Evolutionary conservation across 2,113 vertebrate species (phyloP).

Genomic region (Ibidorhyncha struthersii): DNA sequence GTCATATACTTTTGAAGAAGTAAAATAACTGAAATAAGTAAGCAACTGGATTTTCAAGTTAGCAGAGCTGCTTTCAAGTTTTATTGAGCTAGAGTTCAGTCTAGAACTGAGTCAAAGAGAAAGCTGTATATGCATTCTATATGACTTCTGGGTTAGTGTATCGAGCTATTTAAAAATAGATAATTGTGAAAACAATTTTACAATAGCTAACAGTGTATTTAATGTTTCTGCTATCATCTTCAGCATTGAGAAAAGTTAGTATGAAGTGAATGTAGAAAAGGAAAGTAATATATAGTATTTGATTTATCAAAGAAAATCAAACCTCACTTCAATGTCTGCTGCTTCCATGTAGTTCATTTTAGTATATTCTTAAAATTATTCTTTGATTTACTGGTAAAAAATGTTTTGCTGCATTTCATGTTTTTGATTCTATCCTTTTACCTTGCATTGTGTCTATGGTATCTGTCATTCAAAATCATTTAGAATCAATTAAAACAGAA

Average conservation of each 20-base stretch:
- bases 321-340: neutral
- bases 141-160: neutral
- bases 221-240: neutral
- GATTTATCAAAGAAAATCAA: neutral
- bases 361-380: neutral
- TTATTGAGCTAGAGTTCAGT: neutral
- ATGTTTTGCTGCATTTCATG: neutral
- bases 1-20: neutral
- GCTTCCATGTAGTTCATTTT: neutral
- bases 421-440: neutral
- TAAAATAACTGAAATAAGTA: neutral
- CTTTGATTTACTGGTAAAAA: neutral
- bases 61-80: neutral
- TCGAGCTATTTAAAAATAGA: neutral
- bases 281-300: neutral
- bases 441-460: neutral
- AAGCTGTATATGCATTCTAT: neutral
- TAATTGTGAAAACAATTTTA: neutral
- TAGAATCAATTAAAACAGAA: neutral
- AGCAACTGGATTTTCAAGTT: neutral
- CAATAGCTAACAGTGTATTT: neutral
- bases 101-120: neutral
- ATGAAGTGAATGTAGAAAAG: neutral
- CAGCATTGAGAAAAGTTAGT: neutral
- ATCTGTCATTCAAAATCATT: neutral